Base-by-base conservation (phyloP, 2,797 vertebrate genomes). In the Scyliorhinus canicula region DNA sequence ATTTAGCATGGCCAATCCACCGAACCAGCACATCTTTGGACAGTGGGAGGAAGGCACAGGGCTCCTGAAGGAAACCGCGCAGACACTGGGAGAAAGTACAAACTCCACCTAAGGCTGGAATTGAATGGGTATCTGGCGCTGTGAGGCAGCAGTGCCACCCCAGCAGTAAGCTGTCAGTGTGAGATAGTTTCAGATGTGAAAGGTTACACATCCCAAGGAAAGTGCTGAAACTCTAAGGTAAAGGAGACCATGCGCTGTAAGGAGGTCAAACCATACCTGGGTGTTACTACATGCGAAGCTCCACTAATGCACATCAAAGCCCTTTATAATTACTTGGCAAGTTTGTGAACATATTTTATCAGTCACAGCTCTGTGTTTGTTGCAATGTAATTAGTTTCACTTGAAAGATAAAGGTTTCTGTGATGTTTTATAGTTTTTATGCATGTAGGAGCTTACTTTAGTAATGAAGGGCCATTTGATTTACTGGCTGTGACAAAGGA, bases 351-450 rank as follows among this genome's bases (percentile, higher is more conserved):
- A 44, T 52, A 55, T 74, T 69, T 52, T 94, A 94, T n/a, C 67
- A 2, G 14, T 94, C 93, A 55, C 44, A 52, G 67, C 31, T 74
- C 47, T 55, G 67, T 12, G 31, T 52, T 74, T 55, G 44, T 52
- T 44, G 12, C 44, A 93, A 65, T 21, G 63, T 31, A 47, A 74
- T 74, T 94, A n/a, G 65, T 52, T 55, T 52, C 35, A 69, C 93
- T 55, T 94, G 93, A 94, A 94, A 94, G 67, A 74, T n/a, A 74
- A 74, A 55, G 31, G 47, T 50, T 94, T 69, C 88, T 11, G 31
- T 74, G 67, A 94, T 94, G 65, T 35, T 35, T 94, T 94, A 55
- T 55, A 71, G 67, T 52, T 94, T 94, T 55, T n/a, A 35, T 55
- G 93, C 67, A 94, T 52, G 67, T n/a, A 19, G 93, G 67, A 74